phyloP scores from a whole-genome alignment of 2,797 vertebrate species.

The Parauchenoglanis ngamensis region DNA sequence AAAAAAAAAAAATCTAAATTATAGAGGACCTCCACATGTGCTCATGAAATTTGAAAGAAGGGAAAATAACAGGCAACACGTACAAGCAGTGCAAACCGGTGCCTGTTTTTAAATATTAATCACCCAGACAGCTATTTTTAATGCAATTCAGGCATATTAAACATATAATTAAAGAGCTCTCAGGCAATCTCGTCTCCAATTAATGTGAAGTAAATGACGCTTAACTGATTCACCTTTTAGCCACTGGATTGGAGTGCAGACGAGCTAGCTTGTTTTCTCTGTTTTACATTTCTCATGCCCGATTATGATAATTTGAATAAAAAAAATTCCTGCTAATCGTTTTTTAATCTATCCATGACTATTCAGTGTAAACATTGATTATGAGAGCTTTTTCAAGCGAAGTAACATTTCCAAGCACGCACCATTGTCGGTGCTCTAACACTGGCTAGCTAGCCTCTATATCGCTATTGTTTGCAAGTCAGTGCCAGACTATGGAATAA shows the following conservation, averaged over 20 bases:
- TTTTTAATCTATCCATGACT: background rate
- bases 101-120: slow-evolving; percentile 18
- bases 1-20: background rate
- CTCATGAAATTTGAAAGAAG: background rate
- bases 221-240: slow-evolving; percentile 62
- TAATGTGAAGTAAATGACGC: slow-evolving; percentile 58
- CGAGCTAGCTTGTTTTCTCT: background rate
- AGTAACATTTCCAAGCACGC: background rate
- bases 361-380: background rate
- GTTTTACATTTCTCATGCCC: background rate
- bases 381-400: slow-evolving; percentile 13
- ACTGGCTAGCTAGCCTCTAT: background rate
- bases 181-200: slow-evolving; percentile 62
- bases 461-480: background rate
- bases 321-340: background rate
- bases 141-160: slow-evolving; percentile 45
- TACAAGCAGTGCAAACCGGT: slow-evolving; percentile 17
- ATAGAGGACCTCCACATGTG: background rate
- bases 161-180: slow-evolving; percentile 51
- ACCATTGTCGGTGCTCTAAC: background rate
- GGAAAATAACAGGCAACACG: background rate
- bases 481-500: background rate
- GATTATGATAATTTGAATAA: background rate
- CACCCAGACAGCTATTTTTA: slow-evolving; percentile 29
- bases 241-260: slow-evolving; percentile 46